Conservation (phyloP, 2,113 vertebrate species). For the Hylia prasina region DNA sequence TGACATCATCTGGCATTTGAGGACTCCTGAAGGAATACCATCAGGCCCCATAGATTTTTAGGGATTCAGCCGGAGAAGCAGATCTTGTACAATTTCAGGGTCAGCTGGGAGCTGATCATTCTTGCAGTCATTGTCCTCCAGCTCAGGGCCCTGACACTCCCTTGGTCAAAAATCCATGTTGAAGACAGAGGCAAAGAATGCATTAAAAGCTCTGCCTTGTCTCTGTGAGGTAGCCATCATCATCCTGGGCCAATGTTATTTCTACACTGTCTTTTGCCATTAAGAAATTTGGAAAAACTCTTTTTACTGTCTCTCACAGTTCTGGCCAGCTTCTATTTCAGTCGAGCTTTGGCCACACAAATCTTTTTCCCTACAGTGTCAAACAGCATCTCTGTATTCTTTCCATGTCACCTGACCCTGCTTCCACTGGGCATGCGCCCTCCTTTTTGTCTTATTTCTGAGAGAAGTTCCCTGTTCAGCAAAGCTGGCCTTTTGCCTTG, state of each 20-base stretch:
- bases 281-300: background rate
- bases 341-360: rapidly evolving
- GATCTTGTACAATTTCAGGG: background rate
- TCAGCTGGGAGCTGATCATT: background rate
- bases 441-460: background rate
- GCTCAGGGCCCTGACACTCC: background rate
- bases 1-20: background rate
- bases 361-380: background rate
- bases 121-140: background rate
- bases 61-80: background rate
- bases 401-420: background rate
- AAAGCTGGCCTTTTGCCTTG: rapidly evolving
- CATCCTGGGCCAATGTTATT: background rate
- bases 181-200: background rate
- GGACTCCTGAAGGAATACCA: background rate
- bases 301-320: background rate
- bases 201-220: background rate
- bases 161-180: no score
- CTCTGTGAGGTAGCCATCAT: background rate
- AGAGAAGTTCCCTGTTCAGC: background rate
- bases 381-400: background rate
- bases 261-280: background rate
- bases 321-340: background rate
- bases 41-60: background rate
- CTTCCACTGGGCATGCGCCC: background rate